A percentile compares a stretch with the other conserved stretches of the same genome.
Conservation (phyloP, 2,113 vertebrate genomes). For the Bujurquina vittata region DNA sequence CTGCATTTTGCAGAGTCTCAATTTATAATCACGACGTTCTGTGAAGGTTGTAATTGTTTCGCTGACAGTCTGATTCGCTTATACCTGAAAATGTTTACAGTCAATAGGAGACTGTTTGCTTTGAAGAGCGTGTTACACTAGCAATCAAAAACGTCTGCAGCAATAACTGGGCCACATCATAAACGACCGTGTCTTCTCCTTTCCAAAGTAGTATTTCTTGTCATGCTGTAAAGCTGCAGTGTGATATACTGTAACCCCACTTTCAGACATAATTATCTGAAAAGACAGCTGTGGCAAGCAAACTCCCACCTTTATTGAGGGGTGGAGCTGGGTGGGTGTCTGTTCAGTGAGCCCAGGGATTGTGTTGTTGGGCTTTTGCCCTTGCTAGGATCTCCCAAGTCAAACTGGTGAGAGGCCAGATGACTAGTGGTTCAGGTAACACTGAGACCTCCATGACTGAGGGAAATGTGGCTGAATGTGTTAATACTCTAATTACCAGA, state of each 20-base stretch:
- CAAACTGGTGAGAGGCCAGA: too few relatives aligned
- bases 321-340: too few relatives aligned
- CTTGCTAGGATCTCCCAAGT: too few relatives aligned
- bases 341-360: not conserved
- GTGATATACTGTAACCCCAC: not conserved
- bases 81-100: not conserved
- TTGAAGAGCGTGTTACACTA: not conserved
- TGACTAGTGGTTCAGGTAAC: too few relatives aligned
- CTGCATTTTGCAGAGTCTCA: not conserved
- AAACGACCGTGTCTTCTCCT: not conserved
- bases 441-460: too few relatives aligned
- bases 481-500: not conserved
- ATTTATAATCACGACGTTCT: not conserved
- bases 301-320: too few relatives aligned
- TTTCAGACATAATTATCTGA: not conserved
- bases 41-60: not conserved
- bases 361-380: not conserved
- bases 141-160: not conserved
- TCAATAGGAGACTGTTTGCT: not conserved
- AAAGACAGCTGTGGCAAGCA: not conserved
- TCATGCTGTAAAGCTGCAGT: not conserved
- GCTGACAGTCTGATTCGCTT: not conserved
- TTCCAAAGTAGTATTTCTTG: not conserved
- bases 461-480: too few relatives aligned
- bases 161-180: not conserved